These are phyloP conservation scores for Gonioctena quinquepunctata DNA, from an alignment of 1,140 invertebrate genomes.

Conservation along the genomic window DNA sequence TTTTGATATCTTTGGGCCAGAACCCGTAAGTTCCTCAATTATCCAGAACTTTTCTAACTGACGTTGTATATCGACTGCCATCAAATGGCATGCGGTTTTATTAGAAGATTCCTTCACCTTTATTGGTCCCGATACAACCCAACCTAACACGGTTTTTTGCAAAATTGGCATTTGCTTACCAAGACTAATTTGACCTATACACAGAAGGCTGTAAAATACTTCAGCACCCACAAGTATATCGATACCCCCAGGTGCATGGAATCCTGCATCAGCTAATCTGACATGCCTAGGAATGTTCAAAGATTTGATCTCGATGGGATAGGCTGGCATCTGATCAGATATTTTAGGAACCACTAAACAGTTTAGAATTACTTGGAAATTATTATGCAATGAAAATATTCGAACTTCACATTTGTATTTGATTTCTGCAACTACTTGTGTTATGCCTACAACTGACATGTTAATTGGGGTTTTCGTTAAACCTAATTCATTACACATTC, in stretches of 20 bases:
- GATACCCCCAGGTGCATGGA: background rate
- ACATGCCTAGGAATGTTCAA: background rate
- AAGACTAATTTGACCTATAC: background rate
- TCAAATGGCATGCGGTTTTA: background rate
- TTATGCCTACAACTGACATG: background rate
- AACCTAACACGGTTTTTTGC: background rate
- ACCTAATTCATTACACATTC: background rate
- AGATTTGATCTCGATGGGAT: background rate
- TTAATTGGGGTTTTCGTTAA: background rate
- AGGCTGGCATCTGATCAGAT: background rate
- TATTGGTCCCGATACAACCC: background rate
- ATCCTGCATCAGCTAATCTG: background rate
- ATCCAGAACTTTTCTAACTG: slow-evolving; percentile 38
- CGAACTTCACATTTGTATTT: background rate
- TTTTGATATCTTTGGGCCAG: background rate
- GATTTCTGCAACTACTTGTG: background rate
- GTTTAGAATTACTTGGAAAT: background rate
- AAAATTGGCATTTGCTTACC: background rate
- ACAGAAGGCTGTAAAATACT: background rate
- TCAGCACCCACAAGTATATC: slow-evolving; percentile 11
- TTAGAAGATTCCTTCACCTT: background rate
- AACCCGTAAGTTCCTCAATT: slow-evolving; percentile 34
- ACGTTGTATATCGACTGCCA: slow-evolving; percentile 11
- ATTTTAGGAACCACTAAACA: background rate
- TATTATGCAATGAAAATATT: background rate